Percentiles rank a stretch among this genome's conserved stretches.
Conservation (phyloP, 1,140 invertebrate species). For the Aphaenogaster ashmeadi region DNA sequence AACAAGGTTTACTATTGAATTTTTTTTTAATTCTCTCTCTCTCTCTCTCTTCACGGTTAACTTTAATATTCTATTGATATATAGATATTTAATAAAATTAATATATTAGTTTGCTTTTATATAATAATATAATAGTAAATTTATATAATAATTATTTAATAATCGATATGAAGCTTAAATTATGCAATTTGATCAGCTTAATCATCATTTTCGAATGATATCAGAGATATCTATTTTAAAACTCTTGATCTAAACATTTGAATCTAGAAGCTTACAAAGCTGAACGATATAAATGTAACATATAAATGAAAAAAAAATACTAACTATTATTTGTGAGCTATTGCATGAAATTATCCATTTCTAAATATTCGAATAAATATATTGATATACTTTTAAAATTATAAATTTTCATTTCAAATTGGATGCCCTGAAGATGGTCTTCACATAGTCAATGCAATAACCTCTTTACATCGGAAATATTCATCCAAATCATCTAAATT, state of each 20-base stretch:
- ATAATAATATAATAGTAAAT: background rate
- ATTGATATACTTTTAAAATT: background rate
- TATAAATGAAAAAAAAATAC: background rate
- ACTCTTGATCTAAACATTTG: background rate
- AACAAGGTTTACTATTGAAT: background rate
- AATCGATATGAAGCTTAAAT: background rate
- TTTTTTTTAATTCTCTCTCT: background rate
- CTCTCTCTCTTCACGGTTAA: background rate
- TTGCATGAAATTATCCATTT: background rate
- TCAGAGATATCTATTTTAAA: background rate
- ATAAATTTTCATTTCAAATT: background rate
- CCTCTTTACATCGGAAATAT: background rate
- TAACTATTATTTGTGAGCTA: background rate
- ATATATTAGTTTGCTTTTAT: background rate
- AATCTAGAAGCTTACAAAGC: background rate
- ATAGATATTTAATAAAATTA: background rate
- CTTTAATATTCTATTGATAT: background rate
- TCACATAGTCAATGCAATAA: background rate
- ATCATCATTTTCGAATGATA: background rate
- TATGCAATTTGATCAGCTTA: background rate
- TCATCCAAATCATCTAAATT: background rate
- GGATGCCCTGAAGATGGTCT: background rate
- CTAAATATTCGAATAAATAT: background rate
- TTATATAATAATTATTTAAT: background rate
- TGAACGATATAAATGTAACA: background rate